These are phyloP conservation scores for Acropora tenuis DNA, from an alignment of 64 coral and sea anemone species.

Conservation along the genomic window DNA sequence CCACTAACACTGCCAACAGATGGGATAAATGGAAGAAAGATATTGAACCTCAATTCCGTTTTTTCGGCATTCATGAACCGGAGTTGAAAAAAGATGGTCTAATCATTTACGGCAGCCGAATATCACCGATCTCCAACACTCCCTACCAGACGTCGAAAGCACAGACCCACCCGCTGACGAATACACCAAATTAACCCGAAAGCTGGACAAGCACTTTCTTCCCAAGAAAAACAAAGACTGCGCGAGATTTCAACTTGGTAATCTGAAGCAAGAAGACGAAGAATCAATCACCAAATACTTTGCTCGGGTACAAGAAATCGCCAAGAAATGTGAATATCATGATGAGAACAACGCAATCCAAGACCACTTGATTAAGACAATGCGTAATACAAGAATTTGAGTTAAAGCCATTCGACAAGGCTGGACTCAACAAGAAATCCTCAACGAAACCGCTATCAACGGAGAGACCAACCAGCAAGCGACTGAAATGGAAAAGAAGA, in stretches of 20 bases:
- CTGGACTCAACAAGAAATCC: slow-evolving; percentile 49
- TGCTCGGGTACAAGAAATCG: slow-evolving; percentile 36
- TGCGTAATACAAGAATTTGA: slow-evolving; percentile 67
- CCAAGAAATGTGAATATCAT: slow-evolving; percentile 63
- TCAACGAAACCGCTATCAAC: slow-evolving; percentile 65
- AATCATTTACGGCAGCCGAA: slow-evolving; percentile 65
- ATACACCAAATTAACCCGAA: slow-evolving; percentile 50
- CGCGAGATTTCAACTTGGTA: slow-evolving; percentile 58
- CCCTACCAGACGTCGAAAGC: slow-evolving; percentile 50
- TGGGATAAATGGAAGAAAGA: too few species aligned
- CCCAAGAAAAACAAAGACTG: slow-evolving; percentile 82
- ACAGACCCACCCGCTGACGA: slow-evolving; percentile 19
- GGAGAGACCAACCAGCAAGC: slow-evolving; percentile 25
- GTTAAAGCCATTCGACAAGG: slow-evolving; percentile 58
- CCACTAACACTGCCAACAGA: slow-evolving; percentile 36
- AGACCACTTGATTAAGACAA: slow-evolving; percentile 78
- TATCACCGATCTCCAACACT: slow-evolving; percentile 65
- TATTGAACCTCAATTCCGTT: slow-evolving; percentile 65
- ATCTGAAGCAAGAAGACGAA: slow-evolving; percentile 26
- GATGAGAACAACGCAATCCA: slow-evolving; percentile 52
- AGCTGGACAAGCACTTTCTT: slow-evolving; percentile 75
- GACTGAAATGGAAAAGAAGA: slow-evolving; percentile 65
- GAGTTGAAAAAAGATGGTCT: slow-evolving; percentile 62
- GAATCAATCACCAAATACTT: slow-evolving; percentile 58
- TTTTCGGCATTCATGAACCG: slow-evolving; percentile 57